A percentile compares a stretch with the other conserved stretches of the same genome.
Conservation (phyloP, 2,113 vertebrate species). For the Ivindomyrus marchei region DNA sequence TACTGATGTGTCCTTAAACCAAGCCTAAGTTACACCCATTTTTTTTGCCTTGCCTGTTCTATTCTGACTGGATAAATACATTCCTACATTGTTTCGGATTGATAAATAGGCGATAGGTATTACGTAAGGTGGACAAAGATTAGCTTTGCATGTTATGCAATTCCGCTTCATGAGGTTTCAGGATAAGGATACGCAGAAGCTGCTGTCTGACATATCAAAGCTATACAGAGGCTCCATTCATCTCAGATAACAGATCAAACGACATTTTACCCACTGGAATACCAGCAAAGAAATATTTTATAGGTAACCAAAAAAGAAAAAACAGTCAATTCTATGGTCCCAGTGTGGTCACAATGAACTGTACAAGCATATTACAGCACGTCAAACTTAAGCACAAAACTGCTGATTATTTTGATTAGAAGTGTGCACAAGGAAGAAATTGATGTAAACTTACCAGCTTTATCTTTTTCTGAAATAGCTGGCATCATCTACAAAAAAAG, state of each 20-base stretch:
- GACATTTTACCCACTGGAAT: not conserved
- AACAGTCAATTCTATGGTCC: not conserved
- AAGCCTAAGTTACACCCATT: not conserved
- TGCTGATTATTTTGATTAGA: not conserved
- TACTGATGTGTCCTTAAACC: not conserved
- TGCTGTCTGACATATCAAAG: not conserved
- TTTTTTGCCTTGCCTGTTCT: not conserved
- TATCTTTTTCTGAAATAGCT: slow-evolving; percentile 71
- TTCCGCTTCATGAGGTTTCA: not conserved
- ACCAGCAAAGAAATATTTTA: not conserved
- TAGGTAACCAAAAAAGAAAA: not conserved
- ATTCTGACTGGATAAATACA: not conserved
- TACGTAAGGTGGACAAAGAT: not conserved
- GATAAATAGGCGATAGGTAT: not conserved
- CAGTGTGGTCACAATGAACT: not conserved
- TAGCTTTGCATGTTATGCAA: not conserved
- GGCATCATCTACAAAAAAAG: slow-evolving; percentile 63
- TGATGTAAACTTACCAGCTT: slow-evolving; percentile 74
- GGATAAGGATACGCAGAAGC: not conserved
- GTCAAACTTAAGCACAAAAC: not conserved
- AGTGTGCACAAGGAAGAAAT: slow-evolving; percentile 15
- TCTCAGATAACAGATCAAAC: not conserved
- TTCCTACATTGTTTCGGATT: not conserved
- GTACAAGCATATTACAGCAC: not conserved
- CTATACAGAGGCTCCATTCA: not conserved